These are phyloP conservation scores for Penaeus vannamei DNA, from an alignment of 1,140 invertebrate species.

Conservation along the genomic window DNA sequence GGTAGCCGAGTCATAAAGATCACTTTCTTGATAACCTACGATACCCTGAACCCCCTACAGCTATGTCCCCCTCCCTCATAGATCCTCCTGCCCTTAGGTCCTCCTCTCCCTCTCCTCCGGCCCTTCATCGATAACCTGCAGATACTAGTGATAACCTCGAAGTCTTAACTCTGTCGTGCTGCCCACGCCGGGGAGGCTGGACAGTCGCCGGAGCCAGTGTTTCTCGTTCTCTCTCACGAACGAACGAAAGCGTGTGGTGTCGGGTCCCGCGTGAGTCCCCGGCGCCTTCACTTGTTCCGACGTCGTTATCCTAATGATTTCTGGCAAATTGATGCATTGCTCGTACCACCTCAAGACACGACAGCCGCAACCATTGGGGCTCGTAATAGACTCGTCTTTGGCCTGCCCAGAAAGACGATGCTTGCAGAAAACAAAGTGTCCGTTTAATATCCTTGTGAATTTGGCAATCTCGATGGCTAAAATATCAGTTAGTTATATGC, in stretches of 20 bases:
- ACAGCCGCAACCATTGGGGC: slow-evolving; percentile 31
- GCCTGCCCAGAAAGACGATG: too few species aligned
- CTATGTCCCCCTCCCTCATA: background rate
- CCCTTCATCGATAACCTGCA: slow-evolving; percentile 9
- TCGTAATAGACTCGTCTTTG: too few species aligned
- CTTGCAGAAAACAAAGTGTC: too few species aligned
- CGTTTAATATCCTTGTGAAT: too few species aligned
- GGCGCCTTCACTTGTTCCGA: background rate
- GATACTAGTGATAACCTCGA: slow-evolving; percentile 37
- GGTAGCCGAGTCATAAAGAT: slow-evolving; percentile 62
- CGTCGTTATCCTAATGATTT: slow-evolving; percentile 21
- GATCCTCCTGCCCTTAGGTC: background rate
- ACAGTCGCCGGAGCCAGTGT: too few species aligned
- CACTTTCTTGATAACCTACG: slow-evolving; percentile 41
- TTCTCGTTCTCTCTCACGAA: too few species aligned
- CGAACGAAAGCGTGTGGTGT: too few species aligned
- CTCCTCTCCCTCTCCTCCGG: background rate
- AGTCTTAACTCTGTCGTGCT: too few species aligned
- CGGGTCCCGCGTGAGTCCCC: too few species aligned
- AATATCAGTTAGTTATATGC: background rate
- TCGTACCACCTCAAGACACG: slow-evolving; percentile 49
- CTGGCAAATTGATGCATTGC: slow-evolving; percentile 47
- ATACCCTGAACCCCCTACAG: background rate
- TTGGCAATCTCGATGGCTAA: too few species aligned
- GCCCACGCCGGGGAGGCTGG: too few species aligned